Evolutionary conservation across 2,113 vertebrate genomes (phyloP).

Genomic region (Scatophagus argus): DNA sequence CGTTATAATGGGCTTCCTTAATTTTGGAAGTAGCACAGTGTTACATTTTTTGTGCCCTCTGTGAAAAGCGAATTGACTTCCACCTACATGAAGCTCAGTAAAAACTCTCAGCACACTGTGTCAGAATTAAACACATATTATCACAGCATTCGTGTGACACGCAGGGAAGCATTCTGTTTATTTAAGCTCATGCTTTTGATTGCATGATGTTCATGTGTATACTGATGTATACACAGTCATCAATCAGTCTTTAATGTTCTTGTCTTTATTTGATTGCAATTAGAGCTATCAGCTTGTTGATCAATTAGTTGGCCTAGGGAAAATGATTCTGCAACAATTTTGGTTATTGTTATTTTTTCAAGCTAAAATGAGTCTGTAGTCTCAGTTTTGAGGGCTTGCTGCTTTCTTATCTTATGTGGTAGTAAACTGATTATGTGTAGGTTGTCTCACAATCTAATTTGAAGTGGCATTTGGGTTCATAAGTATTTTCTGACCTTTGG

Average conservation of each 20-base stretch:
- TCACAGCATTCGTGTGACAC: background rate
- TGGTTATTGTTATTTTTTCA: too few species aligned
- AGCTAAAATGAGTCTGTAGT: too few species aligned
- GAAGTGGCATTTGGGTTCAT: too few species aligned
- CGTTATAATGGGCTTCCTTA: conserved; percentile 6
- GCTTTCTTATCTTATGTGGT: too few species aligned
- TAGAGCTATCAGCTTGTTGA: background rate
- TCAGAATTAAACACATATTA: conserved; percentile 35
- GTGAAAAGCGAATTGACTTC: conserved; percentile 39
- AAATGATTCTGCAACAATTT: too few species aligned
- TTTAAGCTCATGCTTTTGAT: background rate
- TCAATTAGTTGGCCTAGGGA: too few species aligned
- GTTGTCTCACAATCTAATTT: too few species aligned
- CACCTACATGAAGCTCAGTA: conserved; percentile 23
- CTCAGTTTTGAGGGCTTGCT: too few species aligned
- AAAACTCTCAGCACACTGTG: background rate
- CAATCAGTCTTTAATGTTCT: too few species aligned
- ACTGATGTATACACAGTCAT: background rate
- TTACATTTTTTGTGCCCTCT: conserved; percentile 21
- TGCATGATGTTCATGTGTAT: background rate
- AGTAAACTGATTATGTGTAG: too few species aligned
- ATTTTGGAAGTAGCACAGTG: conserved; percentile 37
- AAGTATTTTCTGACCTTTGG: too few species aligned
- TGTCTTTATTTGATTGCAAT: background rate
- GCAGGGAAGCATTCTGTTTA: background rate